Conservation (phyloP, 2,888 invertebrate genomes). For the Cecidostiba fungosa region DNA sequence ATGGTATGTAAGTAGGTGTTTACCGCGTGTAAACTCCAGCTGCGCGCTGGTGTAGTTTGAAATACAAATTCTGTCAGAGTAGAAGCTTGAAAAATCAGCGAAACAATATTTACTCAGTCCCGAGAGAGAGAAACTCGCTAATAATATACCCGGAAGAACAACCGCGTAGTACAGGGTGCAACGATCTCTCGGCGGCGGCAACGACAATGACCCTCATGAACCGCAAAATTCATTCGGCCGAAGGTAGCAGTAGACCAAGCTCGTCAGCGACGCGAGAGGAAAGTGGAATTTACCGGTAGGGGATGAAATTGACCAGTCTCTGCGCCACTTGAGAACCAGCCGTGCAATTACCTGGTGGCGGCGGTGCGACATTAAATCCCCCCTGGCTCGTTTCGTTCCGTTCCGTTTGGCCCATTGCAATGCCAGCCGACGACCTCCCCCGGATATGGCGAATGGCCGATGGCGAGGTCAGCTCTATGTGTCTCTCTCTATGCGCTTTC, state of each 20-base stretch:
- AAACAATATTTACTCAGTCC: background rate
- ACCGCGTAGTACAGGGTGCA: background rate
- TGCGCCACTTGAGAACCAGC: slow-evolving; percentile 73
- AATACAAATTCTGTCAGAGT: background rate
- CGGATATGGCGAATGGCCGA: slow-evolving; percentile 7
- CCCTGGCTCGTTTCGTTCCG: slow-evolving; percentile 39
- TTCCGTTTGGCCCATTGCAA: slow-evolving; percentile 47
- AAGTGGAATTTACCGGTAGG: slow-evolving; percentile 64
- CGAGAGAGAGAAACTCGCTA: background rate
- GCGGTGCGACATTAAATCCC: slow-evolving; percentile 64
- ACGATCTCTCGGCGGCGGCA: background rate
- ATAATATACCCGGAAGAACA: background rate
- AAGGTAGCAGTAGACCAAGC: background rate
- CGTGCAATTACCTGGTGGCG: slow-evolving; percentile 72
- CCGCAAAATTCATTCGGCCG: slow-evolving; percentile 32
- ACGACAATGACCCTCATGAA: slow-evolving; percentile 27
- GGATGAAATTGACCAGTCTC: slow-evolving; percentile 73
- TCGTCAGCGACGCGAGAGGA: slow-evolving; percentile 61
- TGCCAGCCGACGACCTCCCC: slow-evolving; percentile 3
- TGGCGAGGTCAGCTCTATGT: background rate
- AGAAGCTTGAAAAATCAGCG: background rate
- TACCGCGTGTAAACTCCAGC: background rate
- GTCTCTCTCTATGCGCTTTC: slow-evolving; percentile 25
- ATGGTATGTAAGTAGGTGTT: background rate
- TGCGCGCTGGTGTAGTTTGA: background rate